These are phyloP conservation scores for Onychomys leucogaster DNA, from an alignment of 2,797 vertebrate genomes.

Conservation along the genomic window DNA sequence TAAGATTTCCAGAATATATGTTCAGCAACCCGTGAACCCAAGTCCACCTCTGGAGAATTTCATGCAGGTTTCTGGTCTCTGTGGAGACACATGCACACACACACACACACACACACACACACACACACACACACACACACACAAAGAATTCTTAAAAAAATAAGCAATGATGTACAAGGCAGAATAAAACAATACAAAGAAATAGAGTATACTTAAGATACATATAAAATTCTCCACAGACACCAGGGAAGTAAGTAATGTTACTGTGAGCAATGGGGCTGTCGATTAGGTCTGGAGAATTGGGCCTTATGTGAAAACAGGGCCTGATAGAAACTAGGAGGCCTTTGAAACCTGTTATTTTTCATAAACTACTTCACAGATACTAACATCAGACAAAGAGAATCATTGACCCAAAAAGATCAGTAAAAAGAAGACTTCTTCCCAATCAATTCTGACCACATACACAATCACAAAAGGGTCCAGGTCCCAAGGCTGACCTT, in stretches of 20 bases:
- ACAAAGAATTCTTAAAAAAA: not conserved
- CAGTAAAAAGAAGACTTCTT: not conserved
- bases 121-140: not conserved
- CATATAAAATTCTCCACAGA: not conserved
- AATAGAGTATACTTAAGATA: not conserved
- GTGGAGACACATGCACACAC: not conserved
- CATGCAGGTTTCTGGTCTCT: not conserved
- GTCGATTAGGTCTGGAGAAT: too few relatives aligned
- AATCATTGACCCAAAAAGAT: not conserved
- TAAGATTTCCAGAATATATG: too few relatives aligned
- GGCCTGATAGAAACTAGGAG: not conserved
- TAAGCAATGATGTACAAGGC: not conserved
- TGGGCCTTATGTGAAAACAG: not conserved
- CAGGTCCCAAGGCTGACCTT: not conserved
- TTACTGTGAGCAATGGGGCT: not conserved
- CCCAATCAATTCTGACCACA: not conserved
- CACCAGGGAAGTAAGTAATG: not conserved
- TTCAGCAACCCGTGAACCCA: not conserved
- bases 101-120: not conserved
- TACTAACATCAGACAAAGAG: not conserved
- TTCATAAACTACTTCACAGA: not conserved
- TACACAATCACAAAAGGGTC: not conserved
- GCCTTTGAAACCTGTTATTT: not conserved
- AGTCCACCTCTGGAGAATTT: rapidly evolving
- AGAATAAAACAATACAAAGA: not conserved